Percentiles rank a stretch among this genome's conserved stretches.
phyloP scores from a whole-genome alignment of 2,797 vertebrate genomes.

The Macroramphosus scolopax region DNA sequence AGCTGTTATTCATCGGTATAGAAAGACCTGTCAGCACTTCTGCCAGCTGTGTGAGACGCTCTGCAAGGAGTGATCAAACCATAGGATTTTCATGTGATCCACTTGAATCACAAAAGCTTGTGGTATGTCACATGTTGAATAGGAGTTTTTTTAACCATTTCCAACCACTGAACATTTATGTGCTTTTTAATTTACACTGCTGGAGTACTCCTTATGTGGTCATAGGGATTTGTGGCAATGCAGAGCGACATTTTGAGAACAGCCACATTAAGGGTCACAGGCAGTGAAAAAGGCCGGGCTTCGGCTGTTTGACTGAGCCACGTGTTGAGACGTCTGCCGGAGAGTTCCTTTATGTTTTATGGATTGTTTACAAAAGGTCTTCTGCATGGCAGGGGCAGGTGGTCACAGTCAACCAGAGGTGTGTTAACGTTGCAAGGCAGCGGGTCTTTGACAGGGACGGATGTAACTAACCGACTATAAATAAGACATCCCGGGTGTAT shows the following conservation, averaged over 20 bases:
- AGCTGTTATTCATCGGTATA: constrained; percentile 51
- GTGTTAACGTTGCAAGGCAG: constrained; percentile 8
- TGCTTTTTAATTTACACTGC: constrained; percentile 10
- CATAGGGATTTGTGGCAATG: constrained; percentile 7
- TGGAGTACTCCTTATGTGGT: constrained; percentile 7
- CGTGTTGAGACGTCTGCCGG: constrained; percentile 36
- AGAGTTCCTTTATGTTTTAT: constrained; percentile 6
- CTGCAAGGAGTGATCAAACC: constrained; percentile 20
- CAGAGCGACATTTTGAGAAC: constrained; percentile 41
- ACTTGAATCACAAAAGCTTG: constrained; percentile 5
- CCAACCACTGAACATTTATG: background rate
- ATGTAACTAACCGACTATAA: constrained; percentile 30
- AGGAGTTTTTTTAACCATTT: constrained; percentile 5
- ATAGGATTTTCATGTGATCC: constrained; percentile 10
- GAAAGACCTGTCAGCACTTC: constrained; percentile 52
- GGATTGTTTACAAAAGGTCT: constrained; percentile 39
- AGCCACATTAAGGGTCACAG: constrained; percentile 26
- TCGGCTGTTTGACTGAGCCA: constrained; percentile 30
- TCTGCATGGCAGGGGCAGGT: constrained; percentile 51
- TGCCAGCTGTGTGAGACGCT: constrained; percentile 25
- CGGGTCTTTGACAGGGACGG: background rate
- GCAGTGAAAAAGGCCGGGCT: constrained; percentile 22
- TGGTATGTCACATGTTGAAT: background rate
- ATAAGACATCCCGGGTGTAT: constrained; percentile 49
- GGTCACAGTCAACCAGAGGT: constrained; percentile 42